Conservation (phyloP, 2,797 vertebrate genomes). For the Eulemur albifrons region DNA sequence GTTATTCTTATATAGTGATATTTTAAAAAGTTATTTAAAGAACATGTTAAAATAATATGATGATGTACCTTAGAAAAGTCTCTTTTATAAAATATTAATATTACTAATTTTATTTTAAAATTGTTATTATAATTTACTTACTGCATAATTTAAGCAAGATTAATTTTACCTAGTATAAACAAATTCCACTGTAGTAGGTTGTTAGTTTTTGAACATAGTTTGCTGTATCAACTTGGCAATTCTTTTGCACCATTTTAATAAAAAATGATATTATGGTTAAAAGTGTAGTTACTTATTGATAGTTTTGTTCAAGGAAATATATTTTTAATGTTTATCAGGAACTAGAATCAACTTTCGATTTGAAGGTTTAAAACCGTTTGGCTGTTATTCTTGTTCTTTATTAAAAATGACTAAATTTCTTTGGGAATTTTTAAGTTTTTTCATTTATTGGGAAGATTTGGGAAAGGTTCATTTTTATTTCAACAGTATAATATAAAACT, state of each 20-base stretch:
- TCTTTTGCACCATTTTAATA: neutral
- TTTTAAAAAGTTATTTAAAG: neutral
- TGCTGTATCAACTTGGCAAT: neutral
- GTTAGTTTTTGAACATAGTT: neutral
- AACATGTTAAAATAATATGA: neutral
- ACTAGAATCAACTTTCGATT: neutral
- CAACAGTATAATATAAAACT: neutral
- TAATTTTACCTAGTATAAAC: neutral
- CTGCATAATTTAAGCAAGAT: neutral
- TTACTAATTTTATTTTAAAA: neutral
- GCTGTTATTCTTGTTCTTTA: neutral
- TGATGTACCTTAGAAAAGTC: neutral
- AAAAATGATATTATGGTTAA: neutral
- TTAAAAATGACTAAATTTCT: constrained; percentile 5
- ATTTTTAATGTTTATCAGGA: neutral
- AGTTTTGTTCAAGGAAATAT: neutral
- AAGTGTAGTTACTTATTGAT: neutral
- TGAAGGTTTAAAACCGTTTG: neutral
- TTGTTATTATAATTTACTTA: neutral
- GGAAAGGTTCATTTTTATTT: neutral
- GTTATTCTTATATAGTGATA: neutral
- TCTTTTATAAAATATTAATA: neutral
- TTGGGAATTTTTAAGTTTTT: neutral
- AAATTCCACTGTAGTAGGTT: neutral
- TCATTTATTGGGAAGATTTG: neutral